Percentiles rank a stretch among this genome's conserved stretches.
Conservation (phyloP, 2,888 invertebrate genomes). For the Scaptomyza parva region DNA sequence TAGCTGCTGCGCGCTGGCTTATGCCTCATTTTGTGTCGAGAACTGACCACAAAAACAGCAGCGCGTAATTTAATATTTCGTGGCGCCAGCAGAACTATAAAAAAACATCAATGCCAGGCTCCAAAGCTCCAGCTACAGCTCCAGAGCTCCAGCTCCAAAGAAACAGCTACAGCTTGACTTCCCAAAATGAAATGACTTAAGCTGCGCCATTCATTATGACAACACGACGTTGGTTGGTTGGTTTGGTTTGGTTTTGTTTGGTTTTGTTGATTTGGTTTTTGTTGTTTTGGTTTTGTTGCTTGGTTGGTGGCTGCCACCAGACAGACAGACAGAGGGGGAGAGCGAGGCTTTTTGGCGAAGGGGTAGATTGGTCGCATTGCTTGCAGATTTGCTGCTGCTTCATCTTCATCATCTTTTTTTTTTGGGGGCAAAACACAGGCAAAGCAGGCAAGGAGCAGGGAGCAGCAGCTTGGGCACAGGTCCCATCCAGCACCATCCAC, state of each 20-base stretch:
- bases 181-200: slow-evolving; percentile 83
- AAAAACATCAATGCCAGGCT: slow-evolving; percentile 62
- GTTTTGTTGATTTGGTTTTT: slow-evolving; percentile 16
- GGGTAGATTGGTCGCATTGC: slow-evolving; percentile 61
- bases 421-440: slow-evolving; percentile 35
- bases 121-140: slow-evolving; percentile 37
- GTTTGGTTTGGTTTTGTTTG: slow-evolving; percentile 30
- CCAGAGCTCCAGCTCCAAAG: slow-evolving; percentile 35
- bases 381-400: slow-evolving; percentile 76
- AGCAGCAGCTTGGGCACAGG: slow-evolving; percentile 23
- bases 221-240: slow-evolving; percentile 74
- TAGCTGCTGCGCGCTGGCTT: no score
- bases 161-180: slow-evolving; percentile 49
- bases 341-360: slow-evolving; percentile 16
- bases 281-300: slow-evolving; percentile 40
- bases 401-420: slow-evolving; percentile 76
- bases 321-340: slow-evolving; percentile 23
- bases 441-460: slow-evolving; percentile 18
- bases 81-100: slow-evolving; percentile 84
- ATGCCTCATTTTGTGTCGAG: slow-evolving; percentile 19
- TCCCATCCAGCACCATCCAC: slow-evolving; percentile 9
- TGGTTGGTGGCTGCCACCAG: slow-evolving; percentile 14
- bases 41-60: slow-evolving; percentile 60
- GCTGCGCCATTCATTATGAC: slow-evolving; percentile 84
- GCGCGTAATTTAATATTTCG: slow-evolving; percentile 84